A percentile compares a stretch with the other conserved stretches of the same genome.
These are phyloP conservation scores for Diprion similis DNA, from an alignment of 1,140 invertebrate genomes.

Conservation along the genomic window DNA sequence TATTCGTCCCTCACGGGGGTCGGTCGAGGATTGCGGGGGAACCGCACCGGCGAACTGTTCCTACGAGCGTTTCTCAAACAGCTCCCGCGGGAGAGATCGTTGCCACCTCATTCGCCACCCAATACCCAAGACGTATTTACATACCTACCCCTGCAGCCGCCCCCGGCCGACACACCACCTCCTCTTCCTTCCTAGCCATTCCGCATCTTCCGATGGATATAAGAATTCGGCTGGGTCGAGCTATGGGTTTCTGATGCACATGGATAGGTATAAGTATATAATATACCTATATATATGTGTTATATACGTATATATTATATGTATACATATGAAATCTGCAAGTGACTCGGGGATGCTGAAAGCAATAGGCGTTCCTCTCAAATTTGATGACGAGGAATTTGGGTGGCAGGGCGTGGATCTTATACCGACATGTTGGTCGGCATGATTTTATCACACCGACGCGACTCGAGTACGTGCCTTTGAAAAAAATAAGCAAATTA, in stretches of 20 bases:
- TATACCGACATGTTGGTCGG: too few species aligned
- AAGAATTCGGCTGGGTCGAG: background rate
- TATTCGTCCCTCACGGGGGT: background rate
- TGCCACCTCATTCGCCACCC: conserved; percentile 34
- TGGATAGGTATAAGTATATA: too few species aligned
- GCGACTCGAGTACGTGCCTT: background rate
- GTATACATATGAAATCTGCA: background rate
- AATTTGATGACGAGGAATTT: background rate
- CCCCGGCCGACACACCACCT: conserved; percentile 22
- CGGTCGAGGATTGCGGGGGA: background rate
- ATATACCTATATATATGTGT: too few species aligned
- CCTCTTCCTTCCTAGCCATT: background rate
- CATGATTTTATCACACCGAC: background rate
- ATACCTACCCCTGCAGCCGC: conserved; percentile 39
- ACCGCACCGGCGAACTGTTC: background rate
- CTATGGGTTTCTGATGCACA: background rate
- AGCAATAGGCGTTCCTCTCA: background rate
- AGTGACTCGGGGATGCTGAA: background rate
- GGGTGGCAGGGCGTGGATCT: background rate
- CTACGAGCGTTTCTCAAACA: background rate
- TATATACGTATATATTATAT: too few species aligned
- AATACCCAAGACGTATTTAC: conserved; percentile 35
- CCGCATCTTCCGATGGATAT: background rate
- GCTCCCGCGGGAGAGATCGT: conserved; percentile 30
- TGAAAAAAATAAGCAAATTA: background rate